Conservation (phyloP, 92 coral and sea anemone species). For the Palythoa grandis region DNA sequence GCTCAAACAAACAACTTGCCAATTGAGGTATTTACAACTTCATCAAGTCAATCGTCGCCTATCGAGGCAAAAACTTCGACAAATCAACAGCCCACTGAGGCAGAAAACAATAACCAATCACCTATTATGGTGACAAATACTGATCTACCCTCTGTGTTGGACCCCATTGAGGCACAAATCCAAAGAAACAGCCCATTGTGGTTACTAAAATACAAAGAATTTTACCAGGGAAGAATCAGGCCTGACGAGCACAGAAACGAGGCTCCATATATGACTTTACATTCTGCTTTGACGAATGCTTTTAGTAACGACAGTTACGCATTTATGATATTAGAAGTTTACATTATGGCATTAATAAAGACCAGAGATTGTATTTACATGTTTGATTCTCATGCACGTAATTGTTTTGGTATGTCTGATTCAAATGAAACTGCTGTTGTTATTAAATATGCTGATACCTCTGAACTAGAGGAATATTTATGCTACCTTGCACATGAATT, state of each 20-base stretch:
- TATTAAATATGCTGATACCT: background rate
- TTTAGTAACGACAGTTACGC: constrained; percentile 44
- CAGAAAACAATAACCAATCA: too few species aligned
- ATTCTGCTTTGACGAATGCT: constrained; percentile 52
- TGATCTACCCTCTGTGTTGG: too few species aligned
- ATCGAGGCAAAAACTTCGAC: too few species aligned
- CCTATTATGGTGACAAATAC: too few species aligned
- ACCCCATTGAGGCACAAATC: too few species aligned
- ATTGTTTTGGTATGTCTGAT: background rate
- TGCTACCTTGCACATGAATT: background rate
- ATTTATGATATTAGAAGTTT: constrained; percentile 61
- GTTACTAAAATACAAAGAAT: background rate
- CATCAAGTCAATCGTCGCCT: too few species aligned
- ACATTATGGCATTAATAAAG: constrained; percentile 55
- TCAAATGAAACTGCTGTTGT: background rate
- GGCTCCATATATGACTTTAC: constrained; percentile 55
- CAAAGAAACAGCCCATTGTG: background rate
- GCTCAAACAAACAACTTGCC: too few species aligned
- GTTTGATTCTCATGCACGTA: background rate
- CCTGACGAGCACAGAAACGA: constrained; percentile 52
- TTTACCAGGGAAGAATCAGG: constrained; percentile 36
- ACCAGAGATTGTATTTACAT: constrained; percentile 37
- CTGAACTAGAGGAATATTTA: background rate
- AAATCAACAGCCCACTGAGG: too few species aligned
- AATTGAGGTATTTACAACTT: too few species aligned